Conservation (phyloP, 2,113 vertebrate species). For the Calidris pugnax region DNA sequence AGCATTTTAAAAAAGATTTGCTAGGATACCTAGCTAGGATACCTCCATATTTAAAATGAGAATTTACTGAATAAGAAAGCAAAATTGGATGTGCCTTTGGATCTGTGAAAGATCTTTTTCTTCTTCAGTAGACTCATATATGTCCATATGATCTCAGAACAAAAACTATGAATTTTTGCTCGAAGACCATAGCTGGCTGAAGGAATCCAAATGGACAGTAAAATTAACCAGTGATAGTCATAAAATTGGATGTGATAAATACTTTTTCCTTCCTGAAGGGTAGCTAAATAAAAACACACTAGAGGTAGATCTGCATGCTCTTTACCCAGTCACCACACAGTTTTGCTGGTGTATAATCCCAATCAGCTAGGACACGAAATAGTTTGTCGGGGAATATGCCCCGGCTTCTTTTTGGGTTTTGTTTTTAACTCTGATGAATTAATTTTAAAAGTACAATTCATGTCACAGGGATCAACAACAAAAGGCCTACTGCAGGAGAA, state of each 20-base stretch:
- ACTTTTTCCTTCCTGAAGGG: not conserved
- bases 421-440: not conserved
- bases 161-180: not conserved
- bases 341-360: not conserved
- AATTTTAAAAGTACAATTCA: not conserved
- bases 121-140: not conserved
- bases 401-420: not conserved
- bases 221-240: not conserved
- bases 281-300: not conserved
- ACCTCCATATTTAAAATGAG: not conserved
- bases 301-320: not conserved
- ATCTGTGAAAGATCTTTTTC: not conserved
- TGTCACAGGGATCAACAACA: not conserved
- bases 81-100: not conserved
- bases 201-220: not conserved
- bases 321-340: not conserved
- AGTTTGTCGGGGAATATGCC: not conserved
- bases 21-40: not conserved
- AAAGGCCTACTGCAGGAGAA: not conserved
- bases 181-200: not conserved
- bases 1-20: not conserved
- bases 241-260: not conserved
- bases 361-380: not conserved
- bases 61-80: not conserved
- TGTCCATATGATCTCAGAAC: not conserved